Percentiles rank a stretch among this genome's conserved stretches.
phyloP scores from a whole-genome alignment of 2,888 invertebrate species.

The Lissonota sp. region DNA sequence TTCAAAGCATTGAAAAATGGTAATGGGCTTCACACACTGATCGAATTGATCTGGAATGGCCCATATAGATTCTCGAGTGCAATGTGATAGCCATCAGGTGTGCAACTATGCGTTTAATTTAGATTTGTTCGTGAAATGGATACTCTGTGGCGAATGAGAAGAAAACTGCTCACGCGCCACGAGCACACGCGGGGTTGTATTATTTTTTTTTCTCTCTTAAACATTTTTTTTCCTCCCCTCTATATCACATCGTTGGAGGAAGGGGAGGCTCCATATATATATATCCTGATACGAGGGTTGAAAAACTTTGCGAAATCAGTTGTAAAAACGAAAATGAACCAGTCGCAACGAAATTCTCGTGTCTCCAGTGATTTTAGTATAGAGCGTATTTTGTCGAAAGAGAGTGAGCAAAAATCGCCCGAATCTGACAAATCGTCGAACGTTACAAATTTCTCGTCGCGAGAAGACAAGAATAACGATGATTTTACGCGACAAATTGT shows the following conservation, averaged over 20 bases:
- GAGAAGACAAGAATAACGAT: too few species aligned
- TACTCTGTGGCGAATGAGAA: slow-evolving; percentile 66
- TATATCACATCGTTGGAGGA: neutral
- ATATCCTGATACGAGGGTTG: slow-evolving; percentile 70
- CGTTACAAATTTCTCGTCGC: neutral
- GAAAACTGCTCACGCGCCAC: slow-evolving; percentile 27
- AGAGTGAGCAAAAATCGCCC: slow-evolving; percentile 41
- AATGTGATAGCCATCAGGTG: slow-evolving; percentile 80
- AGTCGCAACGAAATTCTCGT: slow-evolving; percentile 64
- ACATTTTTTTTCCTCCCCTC: slow-evolving; percentile 13
- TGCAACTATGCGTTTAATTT: slow-evolving; percentile 83
- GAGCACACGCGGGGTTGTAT: slow-evolving; percentile 29
- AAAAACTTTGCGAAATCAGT: slow-evolving; percentile 71
- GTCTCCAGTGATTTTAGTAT: slow-evolving; percentile 78
- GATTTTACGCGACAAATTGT: neutral
- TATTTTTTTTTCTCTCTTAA: slow-evolving; percentile 28
- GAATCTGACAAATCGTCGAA: neutral
- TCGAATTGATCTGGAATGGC: slow-evolving; percentile 33
- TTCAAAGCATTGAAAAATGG: too few species aligned
- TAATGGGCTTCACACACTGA: too few species aligned
- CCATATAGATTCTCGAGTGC: slow-evolving; percentile 64
- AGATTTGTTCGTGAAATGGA: slow-evolving; percentile 75
- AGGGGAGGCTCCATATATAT: slow-evolving; percentile 4
- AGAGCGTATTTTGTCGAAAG: slow-evolving; percentile 74
- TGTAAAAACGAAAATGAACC: slow-evolving; percentile 74